A percentile compares a stretch with the other conserved stretches of the same genome.
These are phyloP conservation scores for Aspidapion aeneum DNA, from an alignment of 2,888 invertebrate genomes.

Conservation along the genomic window DNA sequence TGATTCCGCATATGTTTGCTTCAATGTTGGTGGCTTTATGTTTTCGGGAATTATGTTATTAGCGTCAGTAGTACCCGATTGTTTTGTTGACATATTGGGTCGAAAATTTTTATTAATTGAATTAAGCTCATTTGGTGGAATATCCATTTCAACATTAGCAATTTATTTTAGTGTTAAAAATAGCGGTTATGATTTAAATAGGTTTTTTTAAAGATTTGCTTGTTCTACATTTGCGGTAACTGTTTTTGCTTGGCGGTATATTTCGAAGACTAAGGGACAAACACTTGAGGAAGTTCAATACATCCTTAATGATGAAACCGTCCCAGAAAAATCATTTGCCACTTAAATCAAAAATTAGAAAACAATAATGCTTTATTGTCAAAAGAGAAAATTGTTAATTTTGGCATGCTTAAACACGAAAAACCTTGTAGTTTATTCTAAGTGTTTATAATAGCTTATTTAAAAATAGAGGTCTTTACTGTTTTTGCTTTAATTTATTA, in stretches of 20 bases:
- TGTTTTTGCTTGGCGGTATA: conserved; percentile 38
- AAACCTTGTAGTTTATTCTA: no score
- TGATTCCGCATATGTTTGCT: conserved; percentile 36
- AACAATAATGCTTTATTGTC: no score
- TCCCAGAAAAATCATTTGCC: no score
- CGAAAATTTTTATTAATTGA: conserved; percentile 38
- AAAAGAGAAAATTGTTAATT: no score
- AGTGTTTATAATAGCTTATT: no score
- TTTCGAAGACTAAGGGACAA: conserved; percentile 44
- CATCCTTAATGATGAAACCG: conserved; percentile 38
- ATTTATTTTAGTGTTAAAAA: conserved; percentile 41
- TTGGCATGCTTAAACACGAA: no score
- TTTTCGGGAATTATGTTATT: conserved; percentile 42
- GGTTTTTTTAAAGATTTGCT: conserved; percentile 36
- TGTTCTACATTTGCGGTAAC: conserved; percentile 39
- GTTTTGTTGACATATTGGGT: conserved; percentile 42
- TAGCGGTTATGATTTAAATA: conserved; percentile 31
- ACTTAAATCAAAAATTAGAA: no score
- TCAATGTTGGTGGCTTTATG: conserved; percentile 37
- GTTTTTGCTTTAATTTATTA: no score
- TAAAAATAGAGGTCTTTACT: no score
- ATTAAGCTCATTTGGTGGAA: conserved; percentile 41
- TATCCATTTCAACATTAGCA: conserved; percentile 38
- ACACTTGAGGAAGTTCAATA: conserved; percentile 44
- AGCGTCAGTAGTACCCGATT: conserved; percentile 38